Conservation (phyloP, 37 sponge, comb jelly and placozoan species). For the Ianthella basta region DNA sequence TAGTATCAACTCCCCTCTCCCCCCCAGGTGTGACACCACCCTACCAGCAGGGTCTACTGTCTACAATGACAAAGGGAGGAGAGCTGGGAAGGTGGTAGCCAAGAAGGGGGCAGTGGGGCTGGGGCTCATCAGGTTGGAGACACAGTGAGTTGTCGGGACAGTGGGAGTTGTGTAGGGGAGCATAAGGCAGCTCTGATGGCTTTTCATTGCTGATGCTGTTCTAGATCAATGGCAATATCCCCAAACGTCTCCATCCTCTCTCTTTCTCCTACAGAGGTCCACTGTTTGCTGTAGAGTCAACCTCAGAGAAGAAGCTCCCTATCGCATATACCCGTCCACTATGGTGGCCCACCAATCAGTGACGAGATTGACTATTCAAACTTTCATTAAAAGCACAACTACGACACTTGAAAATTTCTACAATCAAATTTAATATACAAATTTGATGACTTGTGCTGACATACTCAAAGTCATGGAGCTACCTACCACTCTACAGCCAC, state of each 20-base stretch:
- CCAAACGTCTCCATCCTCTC: not conserved
- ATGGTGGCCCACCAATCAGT: conserved; percentile 51
- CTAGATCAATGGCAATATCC: too few relatives aligned
- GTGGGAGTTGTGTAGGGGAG: not conserved
- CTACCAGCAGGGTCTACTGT: conserved; percentile 28
- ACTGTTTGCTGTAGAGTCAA: conserved; percentile 3
- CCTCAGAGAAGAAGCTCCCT: not conserved
- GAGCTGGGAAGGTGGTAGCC: conserved; percentile 49
- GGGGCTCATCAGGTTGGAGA: conserved; percentile 37
- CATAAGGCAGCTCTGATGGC: too few relatives aligned
- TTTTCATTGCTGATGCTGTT: too few relatives aligned
- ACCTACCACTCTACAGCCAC: too few relatives aligned
- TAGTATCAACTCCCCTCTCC: not conserved
- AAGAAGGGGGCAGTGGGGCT: conserved; percentile 44
- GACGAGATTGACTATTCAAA: too few relatives aligned
- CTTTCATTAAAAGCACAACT: too few relatives aligned
- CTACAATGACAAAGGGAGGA: conserved; percentile 32
- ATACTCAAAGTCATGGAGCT: too few relatives aligned
- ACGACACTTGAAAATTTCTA: too few relatives aligned
- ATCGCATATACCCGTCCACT: conserved; percentile 38
- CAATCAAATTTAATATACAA: too few relatives aligned
- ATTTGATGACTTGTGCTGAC: too few relatives aligned
- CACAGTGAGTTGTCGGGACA: conserved; percentile 20
- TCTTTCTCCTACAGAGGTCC: not conserved
- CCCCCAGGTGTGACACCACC: not conserved